Conservation (phyloP, 2,888 invertebrate species). For the Endotricha flammealis region DNA sequence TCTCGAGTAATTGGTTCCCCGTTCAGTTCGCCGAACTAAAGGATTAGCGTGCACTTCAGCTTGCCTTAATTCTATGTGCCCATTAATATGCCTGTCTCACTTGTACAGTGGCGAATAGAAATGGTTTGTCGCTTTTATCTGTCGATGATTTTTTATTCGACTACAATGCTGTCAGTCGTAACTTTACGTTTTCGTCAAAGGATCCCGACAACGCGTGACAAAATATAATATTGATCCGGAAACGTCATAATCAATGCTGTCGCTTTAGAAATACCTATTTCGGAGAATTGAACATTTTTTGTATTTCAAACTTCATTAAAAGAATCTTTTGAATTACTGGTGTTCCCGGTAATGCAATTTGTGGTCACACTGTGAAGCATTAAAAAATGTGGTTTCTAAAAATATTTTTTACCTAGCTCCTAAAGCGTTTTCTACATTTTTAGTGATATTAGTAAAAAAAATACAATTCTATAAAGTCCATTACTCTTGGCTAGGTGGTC, state of each 20-base stretch:
- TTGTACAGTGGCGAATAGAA: too few species aligned
- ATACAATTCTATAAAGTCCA: not conserved
- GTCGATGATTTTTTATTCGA: too few species aligned
- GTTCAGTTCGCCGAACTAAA: conserved; percentile 30
- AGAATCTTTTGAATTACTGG: too few species aligned
- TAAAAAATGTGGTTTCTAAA: not conserved
- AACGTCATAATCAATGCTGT: conserved; percentile 8
- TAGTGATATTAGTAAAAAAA: not conserved
- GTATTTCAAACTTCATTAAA: not conserved
- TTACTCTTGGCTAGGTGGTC: not conserved
- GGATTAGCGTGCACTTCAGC: conserved; percentile 11
- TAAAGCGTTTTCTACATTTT: too few species aligned
- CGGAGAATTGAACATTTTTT: too few species aligned
- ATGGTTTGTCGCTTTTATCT: too few species aligned
- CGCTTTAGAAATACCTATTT: too few species aligned
- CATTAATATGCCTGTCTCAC: conserved; percentile 21
- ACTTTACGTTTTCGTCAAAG: too few species aligned
- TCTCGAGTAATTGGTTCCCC: conserved; percentile 47
- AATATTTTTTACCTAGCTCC: not conserved
- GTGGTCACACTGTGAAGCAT: conserved; percentile 15
- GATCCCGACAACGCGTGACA: too few species aligned
- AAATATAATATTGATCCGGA: too few species aligned
- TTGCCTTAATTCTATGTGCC: conserved; percentile 25
- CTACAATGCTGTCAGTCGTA: too few species aligned
- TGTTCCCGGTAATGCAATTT: conserved; percentile 4